phyloP scores from a whole-genome alignment of 2,888 invertebrate genomes.

The Scaptomyza reducta region DNA sequence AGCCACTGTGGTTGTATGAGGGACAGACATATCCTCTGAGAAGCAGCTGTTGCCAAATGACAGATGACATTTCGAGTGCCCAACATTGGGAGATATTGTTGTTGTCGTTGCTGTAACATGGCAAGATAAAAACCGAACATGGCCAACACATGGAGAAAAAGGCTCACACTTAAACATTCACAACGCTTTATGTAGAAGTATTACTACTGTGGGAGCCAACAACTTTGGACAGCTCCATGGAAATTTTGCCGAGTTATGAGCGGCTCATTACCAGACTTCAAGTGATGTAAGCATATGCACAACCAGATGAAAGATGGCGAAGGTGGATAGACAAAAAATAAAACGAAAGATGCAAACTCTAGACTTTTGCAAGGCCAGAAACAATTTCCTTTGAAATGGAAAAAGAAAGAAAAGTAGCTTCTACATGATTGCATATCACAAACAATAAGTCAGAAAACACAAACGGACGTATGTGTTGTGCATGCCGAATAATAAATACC shows the following conservation, averaged over 20 bases:
- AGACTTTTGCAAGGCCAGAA: constrained; percentile 32
- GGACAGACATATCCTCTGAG: neutral
- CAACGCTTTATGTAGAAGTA: constrained; percentile 39
- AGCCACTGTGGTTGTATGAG: constrained; percentile 1
- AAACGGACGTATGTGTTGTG: neutral
- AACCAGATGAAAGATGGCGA: constrained; percentile 12
- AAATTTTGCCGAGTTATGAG: constrained; percentile 33
- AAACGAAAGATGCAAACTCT: neutral
- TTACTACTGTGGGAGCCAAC: constrained; percentile 27
- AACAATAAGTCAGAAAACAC: constrained; percentile 5
- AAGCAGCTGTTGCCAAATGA: constrained; percentile 67
- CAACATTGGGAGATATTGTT: constrained; percentile 23
- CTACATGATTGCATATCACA: constrained; percentile 28
- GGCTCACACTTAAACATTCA: constrained; percentile 36
- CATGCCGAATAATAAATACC: neutral
- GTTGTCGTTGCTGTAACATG: constrained; percentile 54
- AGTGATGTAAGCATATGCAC: constrained; percentile 66
- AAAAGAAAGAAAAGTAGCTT: constrained; percentile 14
- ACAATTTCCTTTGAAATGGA: constrained; percentile 63
- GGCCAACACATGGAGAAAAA: constrained; percentile 11
- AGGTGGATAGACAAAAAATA: constrained; percentile 9
- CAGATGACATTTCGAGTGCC: constrained; percentile 74
- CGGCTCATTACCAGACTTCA: constrained; percentile 61
- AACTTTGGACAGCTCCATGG: neutral
- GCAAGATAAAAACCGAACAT: constrained; percentile 29